phyloP scores from a whole-genome alignment of 2,888 invertebrate genomes.

The Drosophila hamatofila region DNA sequence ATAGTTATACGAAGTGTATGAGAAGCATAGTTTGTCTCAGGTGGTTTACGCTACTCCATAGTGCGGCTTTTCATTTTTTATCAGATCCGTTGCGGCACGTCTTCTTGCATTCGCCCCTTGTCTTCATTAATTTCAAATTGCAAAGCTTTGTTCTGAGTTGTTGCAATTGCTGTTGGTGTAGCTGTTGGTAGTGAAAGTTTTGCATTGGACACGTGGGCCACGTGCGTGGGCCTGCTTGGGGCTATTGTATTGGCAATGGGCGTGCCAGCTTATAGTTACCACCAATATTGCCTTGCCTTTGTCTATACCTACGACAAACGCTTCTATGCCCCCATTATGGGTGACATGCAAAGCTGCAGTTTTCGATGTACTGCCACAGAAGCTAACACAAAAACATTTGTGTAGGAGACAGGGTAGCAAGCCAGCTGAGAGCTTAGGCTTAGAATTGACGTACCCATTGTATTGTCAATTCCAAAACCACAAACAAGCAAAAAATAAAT shows the following conservation, averaged over 20 bases:
- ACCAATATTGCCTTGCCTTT: conserved; percentile 27
- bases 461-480: conserved; percentile 23
- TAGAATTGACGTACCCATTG: conserved; percentile 40
- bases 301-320: conserved; percentile 1
- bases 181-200: conserved; percentile 10
- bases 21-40: conserved; percentile 6
- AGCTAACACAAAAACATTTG: conserved; percentile 16
- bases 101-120: conserved; percentile 8
- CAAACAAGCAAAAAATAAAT: neutral
- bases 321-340: neutral
- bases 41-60: conserved; percentile 11
- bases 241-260: neutral
- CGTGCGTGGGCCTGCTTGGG: conserved; percentile 27
- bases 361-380: conserved; percentile 32
- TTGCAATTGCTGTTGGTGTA: conserved; percentile 6
- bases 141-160: conserved; percentile 22
- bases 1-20: too few species aligned
- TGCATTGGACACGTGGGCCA: conserved; percentile 47
- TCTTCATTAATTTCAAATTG: conserved; percentile 51
- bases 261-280: conserved; percentile 31
- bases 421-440: conserved; percentile 16
- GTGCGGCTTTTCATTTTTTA: conserved; percentile 40
- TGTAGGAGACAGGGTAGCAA: neutral
- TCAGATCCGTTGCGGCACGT: conserved; percentile 8
- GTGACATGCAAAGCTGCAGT: conserved; percentile 53